Evolutionary conservation across 1,140 invertebrate species (phyloP).

Genomic region (Andricus grossulariae): DNA sequence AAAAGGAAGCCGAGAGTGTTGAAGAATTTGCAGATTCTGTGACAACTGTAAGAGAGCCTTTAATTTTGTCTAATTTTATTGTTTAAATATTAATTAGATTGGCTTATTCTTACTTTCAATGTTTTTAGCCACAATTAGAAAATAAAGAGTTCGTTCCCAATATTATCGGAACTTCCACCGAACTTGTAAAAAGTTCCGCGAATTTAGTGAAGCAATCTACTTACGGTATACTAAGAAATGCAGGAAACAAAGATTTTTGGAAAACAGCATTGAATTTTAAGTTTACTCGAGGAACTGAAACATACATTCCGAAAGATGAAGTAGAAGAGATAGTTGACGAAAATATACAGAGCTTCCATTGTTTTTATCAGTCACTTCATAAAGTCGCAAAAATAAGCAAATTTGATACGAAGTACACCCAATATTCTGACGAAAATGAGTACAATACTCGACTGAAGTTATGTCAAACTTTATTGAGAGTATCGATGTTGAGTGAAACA

Average conservation of each 20-base stretch:
- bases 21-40: constrained; percentile 67
- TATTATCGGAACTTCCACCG: constrained; percentile 70
- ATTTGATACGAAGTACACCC: constrained; percentile 67
- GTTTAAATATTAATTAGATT: background rate
- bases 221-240: constrained; percentile 67
- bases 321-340: constrained; percentile 39
- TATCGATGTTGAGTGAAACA: constrained; percentile 70
- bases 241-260: constrained; percentile 69
- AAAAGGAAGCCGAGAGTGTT: constrained; percentile 55
- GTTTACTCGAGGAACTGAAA: constrained; percentile 49
- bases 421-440: constrained; percentile 64
- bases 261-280: constrained; percentile 65
- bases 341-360: constrained; percentile 69
- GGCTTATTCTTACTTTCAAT: constrained; percentile 33
- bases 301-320: constrained; percentile 47
- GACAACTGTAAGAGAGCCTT: constrained; percentile 58
- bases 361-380: constrained; percentile 70
- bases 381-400: constrained; percentile 59
- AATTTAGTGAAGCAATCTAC: constrained; percentile 70
- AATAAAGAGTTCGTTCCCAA: constrained; percentile 71
- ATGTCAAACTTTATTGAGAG: constrained; percentile 69
- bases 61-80: constrained; percentile 32
- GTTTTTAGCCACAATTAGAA: constrained; percentile 63
- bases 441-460: constrained; percentile 67
- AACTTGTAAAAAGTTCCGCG: constrained; percentile 70